Conservation (phyloP, 2,888 invertebrate genomes). For the Hydrotaea diabolus region DNA sequence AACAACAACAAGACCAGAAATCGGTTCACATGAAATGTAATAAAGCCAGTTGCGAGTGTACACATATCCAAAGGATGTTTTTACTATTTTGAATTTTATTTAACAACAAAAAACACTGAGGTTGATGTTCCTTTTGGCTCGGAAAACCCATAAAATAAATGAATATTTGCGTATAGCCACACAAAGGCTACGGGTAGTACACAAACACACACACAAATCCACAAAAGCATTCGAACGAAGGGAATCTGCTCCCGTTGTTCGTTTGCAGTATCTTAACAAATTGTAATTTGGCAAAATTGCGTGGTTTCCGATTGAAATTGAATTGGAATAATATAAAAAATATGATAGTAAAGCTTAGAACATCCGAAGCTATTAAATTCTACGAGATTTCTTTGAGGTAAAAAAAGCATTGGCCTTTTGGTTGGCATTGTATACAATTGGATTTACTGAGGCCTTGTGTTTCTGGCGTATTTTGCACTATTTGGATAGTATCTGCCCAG, state of each 20-base stretch:
- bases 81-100: conserved; percentile 9
- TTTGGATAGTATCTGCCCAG: too few relatives aligned
- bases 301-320: not conserved
- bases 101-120: conserved; percentile 5
- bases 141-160: conserved; percentile 17
- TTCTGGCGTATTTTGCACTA: too few relatives aligned
- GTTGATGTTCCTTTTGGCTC: not conserved
- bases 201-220: conserved; percentile 22
- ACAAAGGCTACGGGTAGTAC: conserved; percentile 6
- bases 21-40: conserved; percentile 4
- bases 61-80: not conserved
- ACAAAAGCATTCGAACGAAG: conserved; percentile 2
- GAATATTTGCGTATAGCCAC: conserved; percentile 14
- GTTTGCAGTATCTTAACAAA: not conserved
- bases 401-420: too few relatives aligned
- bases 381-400: too few relatives aligned
- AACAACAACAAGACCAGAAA: not conserved
- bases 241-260: conserved; percentile 1
- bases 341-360: too few relatives aligned
- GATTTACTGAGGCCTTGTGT: too few relatives aligned
- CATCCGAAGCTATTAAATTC: too few relatives aligned
- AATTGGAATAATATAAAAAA: not conserved
- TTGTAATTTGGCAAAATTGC: conserved; percentile 19
- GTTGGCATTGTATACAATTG: too few relatives aligned
- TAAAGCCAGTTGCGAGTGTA: conserved; percentile 10